A percentile compares a stretch with the other conserved stretches of the same genome.
These are phyloP conservation scores for Rhorus exstirpatorius DNA, from an alignment of 2,888 invertebrate genomes.

Conservation along the genomic window DNA sequence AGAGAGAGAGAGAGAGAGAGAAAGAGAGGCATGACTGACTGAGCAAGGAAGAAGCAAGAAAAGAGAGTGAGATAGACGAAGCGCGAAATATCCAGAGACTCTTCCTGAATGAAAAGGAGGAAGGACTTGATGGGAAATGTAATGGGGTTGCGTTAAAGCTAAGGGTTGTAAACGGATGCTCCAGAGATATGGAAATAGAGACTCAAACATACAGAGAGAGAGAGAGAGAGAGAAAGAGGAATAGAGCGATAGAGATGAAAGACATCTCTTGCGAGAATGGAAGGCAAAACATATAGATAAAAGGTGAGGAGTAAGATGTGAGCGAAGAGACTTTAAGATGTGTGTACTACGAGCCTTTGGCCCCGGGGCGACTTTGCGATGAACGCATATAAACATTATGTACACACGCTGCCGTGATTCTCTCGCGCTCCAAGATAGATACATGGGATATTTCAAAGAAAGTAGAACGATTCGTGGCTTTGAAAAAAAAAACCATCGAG, in stretches of 20 bases:
- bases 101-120: background rate
- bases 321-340: conserved; percentile 32
- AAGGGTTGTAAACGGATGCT: conserved; percentile 36
- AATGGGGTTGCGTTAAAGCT: conserved; percentile 30
- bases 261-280: background rate
- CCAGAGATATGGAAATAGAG: conserved; percentile 48
- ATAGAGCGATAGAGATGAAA: background rate
- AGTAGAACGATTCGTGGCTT: background rate
- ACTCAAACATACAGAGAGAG: background rate
- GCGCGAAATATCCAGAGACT: conserved; percentile 35
- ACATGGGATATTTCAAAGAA: background rate
- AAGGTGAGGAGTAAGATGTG: conserved; percentile 13
- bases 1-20: conserved; percentile 15
- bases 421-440: background rate
- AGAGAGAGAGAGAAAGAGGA: background rate
- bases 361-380: conserved; percentile 28
- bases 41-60: conserved; percentile 14
- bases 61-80: conserved; percentile 13
- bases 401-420: background rate
- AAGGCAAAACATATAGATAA: background rate
- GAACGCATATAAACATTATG: conserved; percentile 13
- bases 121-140: conserved; percentile 26
- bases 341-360: conserved; percentile 15
- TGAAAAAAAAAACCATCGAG: no score
- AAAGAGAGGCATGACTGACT: background rate